Conservation (phyloP, 2,113 vertebrate genomes). For the Bungarus multicinctus region DNA sequence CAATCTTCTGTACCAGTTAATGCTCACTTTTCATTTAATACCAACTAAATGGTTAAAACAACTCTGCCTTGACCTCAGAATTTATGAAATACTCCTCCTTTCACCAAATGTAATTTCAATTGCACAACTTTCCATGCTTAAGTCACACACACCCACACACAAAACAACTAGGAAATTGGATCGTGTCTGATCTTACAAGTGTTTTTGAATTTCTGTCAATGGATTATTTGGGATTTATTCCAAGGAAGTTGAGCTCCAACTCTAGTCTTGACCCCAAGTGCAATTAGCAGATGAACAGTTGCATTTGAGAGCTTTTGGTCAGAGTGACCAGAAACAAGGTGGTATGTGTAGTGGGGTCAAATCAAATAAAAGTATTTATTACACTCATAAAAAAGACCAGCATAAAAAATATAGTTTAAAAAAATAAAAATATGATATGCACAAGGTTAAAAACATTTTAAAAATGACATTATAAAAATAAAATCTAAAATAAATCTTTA, state of each 20-base stretch:
- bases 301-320: not conserved
- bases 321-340: not conserved
- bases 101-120: not conserved
- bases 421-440: not conserved
- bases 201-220: conserved; percentile 2
- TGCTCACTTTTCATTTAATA: not conserved
- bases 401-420: not conserved
- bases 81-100: not conserved
- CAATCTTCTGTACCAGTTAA: not conserved
- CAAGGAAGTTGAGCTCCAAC: not conserved
- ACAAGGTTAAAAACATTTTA: not conserved
- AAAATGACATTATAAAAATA: not conserved
- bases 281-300: not conserved
- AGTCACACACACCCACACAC: no score
- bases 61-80: not conserved
- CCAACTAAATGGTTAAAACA: not conserved
- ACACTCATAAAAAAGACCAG: not conserved
- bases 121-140: not conserved
- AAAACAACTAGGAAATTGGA: not conserved
- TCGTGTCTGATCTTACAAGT: not conserved
- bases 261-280: not conserved
- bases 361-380: not conserved
- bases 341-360: not conserved
- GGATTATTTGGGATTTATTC: conserved; percentile 27
- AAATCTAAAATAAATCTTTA: not conserved